Evolutionary conservation across 2,113 vertebrate species (phyloP).

Genomic region (Phrynocephalus versicolor): DNA sequence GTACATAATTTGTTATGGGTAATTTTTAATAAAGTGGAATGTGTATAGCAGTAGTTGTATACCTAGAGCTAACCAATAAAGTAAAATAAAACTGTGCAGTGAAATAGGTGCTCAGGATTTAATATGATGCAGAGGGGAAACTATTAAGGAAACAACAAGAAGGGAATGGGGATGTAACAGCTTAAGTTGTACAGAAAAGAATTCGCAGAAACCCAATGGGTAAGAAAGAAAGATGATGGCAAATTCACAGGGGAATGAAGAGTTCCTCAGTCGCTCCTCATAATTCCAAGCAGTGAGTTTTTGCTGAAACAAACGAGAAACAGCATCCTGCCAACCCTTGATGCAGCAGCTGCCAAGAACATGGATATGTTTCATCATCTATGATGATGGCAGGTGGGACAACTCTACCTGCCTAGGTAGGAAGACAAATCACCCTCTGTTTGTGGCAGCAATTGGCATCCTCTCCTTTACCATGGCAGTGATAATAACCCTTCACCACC

Average conservation of each 20-base stretch:
- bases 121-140: constrained; percentile 13
- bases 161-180: background rate
- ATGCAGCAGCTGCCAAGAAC: no score
- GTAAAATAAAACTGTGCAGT: constrained; percentile 9
- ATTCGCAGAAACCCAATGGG: background rate
- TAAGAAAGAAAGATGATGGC: background rate
- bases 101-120: constrained; percentile 18
- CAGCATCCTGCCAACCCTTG: no score
- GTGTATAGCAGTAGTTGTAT: background rate
- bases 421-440: no score
- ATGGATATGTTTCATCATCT: no score
- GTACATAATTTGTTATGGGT: background rate
- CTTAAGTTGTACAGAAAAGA: background rate
- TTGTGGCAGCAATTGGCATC: no score
- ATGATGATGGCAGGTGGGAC: no score
- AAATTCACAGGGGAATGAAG: background rate
- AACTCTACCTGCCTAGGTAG: no score
- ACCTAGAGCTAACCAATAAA: constrained; percentile 14
- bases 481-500: no score
- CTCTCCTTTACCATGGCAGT: no score
- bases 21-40: constrained; percentile 22
- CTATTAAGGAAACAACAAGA: background rate
- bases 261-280: background rate
- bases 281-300: background rate
- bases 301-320: background rate